A percentile compares a stretch with the other conserved stretches of the same genome.
Conservation (phyloP, 2,888 invertebrate genomes). For the Shargacucullia verbasci region DNA sequence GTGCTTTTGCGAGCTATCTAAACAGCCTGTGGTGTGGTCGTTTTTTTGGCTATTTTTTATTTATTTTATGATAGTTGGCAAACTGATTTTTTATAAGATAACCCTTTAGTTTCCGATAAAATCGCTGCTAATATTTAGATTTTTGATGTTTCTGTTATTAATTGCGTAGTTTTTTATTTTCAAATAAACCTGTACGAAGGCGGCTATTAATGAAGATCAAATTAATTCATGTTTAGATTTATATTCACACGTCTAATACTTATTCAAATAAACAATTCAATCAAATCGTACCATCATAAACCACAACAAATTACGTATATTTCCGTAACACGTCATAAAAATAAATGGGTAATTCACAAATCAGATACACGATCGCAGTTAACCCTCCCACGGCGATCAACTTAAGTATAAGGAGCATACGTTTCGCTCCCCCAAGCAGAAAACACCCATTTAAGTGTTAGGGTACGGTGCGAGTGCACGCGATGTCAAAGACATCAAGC, state of each 20-base stretch:
- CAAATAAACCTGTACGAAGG: background rate
- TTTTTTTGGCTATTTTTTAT: slow-evolving; percentile 51
- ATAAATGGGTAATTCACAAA: slow-evolving; percentile 51
- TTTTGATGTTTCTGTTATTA: slow-evolving; percentile 16
- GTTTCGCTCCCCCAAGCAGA: slow-evolving; percentile 78
- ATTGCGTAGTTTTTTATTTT: background rate
- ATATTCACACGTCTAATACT: no score
- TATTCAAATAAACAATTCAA: background rate
- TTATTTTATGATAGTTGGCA: slow-evolving; percentile 28
- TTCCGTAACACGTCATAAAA: slow-evolving; percentile 39
- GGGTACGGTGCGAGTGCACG: slow-evolving; percentile 51
- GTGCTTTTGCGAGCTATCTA: slow-evolving; percentile 54
- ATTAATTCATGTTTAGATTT: no score
- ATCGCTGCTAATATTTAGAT: slow-evolving; percentile 31
- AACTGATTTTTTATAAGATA: slow-evolving; percentile 19
- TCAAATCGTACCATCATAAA: background rate
- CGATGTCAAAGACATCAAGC: slow-evolving; percentile 31
- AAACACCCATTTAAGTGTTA: slow-evolving; percentile 78
- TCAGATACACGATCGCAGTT: slow-evolving; percentile 38
- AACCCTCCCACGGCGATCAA: slow-evolving; percentile 70
- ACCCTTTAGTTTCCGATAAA: slow-evolving; percentile 36
- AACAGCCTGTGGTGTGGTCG: slow-evolving; percentile 59
- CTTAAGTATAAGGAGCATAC: slow-evolving; percentile 76
- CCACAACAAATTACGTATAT: slow-evolving; percentile 4
- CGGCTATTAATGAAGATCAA: no score